Base-by-base conservation (phyloP, 2,888 invertebrate species). In the Orthosia incerta region DNA sequence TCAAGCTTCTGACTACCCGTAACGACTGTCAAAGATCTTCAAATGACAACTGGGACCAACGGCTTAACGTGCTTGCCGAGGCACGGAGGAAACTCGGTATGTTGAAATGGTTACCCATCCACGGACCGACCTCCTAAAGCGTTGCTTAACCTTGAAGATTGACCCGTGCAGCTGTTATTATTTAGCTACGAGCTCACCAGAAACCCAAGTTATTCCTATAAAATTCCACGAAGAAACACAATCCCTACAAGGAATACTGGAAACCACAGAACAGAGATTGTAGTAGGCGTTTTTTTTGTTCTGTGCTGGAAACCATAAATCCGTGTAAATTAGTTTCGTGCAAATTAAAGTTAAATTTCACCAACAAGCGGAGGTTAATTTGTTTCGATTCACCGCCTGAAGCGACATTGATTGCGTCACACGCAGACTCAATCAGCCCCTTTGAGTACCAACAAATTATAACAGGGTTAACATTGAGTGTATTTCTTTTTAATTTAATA, bases 311-410 rank as follows among this genome's bases (percentile, higher is more conserved):
- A 62, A 39, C 31, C 26, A 56, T 85, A 80, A 84, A 85, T 73
- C 65, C 69, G 57, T 70, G 79, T 67, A 86, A 88, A 89, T 88
- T 84, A 80, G 82, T 90, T 89, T 85, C 79, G 80, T 86, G 74
- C 1, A 86, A 85, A 87, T 89, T 87, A 86, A 90, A 91, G 77
- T 89, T 86, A 85, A 85, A 89, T 89, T 80, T 87, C 86, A 79
- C 76, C 78, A 86, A 88, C 88, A 86, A 85, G 82, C 82, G 72
- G 63, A 61, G 73, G 82, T 86, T 89, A 89, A 91, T 91, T 89
- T 88, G 87, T 88, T 88, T 86, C 89, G 80, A 90, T 89, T 90
- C 89, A 89, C 66, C 84, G 80, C 87, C 79, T 79, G 85, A 88
- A 86, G 79, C 86, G 84, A 71, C 87, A 87, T 87, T 89, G 87